Base-by-base conservation (phyloP, 1,140 invertebrate species). In the Apocrypta bakeri region DNA sequence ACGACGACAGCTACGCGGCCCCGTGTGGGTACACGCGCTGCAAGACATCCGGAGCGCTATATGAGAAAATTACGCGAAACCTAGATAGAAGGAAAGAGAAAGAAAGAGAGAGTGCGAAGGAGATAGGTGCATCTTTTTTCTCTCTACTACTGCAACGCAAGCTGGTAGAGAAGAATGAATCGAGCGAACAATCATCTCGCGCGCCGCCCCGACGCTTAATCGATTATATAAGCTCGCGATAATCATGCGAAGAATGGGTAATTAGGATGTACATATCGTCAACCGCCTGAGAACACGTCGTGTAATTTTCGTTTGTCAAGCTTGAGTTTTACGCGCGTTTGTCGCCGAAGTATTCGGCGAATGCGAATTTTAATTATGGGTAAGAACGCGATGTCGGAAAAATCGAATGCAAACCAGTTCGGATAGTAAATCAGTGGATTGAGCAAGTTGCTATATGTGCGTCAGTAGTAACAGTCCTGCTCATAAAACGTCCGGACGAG, bases 171-270 rank as follows among this genome's bases (percentile, higher is more conserved):
- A 81, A 75, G 61, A 75, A 75, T 81, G 79, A 81, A 66, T 48
- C 48, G 56, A 69, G 69, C 27, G 48, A 74, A 37, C 37, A 76
- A 76, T 75, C 27, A 69, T 76, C 37, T 68, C 56, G 61, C 37
- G 64, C 64, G 2, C 24, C 31, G 25, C 11, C 73, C 63, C 4
- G 4, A 24, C 37, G 31, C 48, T 40, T 64, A 69, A 83, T 83
- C 68, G 72, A 83, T 83, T 83, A 83, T 83, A 83, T 79, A 83
- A 83, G 63, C 24, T 29, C n/a, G 29, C 17, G 37, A 71, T 73
- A 78, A 72, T 82, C 66, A 76, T 40, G 68, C 61, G 66, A 79
- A 79, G 76, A 83, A 83, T 83, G 71, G 56, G n/a, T 78, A 79
- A 83, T 79, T 73, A 83, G 73, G n/a, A 8, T 71, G 21, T 48